Evolutionary conservation across 2,113 vertebrate genomes (phyloP).

Genomic region (Peromyscus leucopus): DNA sequence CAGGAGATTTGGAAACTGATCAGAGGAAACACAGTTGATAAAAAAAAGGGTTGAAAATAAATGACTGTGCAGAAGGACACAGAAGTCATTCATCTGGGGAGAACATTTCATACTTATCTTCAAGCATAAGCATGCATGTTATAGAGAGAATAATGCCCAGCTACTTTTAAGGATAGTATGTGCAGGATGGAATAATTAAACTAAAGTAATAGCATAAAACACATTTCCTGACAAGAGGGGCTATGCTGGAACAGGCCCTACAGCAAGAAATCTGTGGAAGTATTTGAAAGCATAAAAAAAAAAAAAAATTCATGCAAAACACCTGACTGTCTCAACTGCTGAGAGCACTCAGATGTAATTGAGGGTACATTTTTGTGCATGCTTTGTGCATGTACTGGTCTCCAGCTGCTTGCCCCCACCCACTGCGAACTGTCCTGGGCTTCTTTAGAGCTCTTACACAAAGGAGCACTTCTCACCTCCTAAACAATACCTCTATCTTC

Average conservation of each 20-base stretch:
- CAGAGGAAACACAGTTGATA: conserved; percentile 47
- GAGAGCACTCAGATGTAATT: background rate
- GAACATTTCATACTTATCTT: conserved; percentile 59
- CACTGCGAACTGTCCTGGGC: background rate
- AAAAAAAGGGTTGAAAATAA: conserved; percentile 64
- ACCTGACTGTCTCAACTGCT: background rate
- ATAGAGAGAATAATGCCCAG: conserved; percentile 4
- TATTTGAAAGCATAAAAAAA: conserved; percentile 7
- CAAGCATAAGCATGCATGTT: background rate
- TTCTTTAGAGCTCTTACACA: background rate
- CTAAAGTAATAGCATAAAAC: conserved; percentile 30
- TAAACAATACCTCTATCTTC: background rate
- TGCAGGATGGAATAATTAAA: background rate
- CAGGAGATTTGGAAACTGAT: conserved; percentile 50
- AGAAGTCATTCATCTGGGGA: conserved; percentile 31
- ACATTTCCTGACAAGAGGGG: conserved; percentile 6
- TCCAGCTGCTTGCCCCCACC: background rate
- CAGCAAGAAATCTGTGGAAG: conserved; percentile 10
- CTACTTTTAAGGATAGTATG: background rate
- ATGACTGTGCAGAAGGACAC: conserved; percentile 32
- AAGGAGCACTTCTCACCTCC: background rate
- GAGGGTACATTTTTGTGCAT: background rate
- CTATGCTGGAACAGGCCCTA: background rate
- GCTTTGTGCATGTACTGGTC: background rate
- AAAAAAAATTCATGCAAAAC: conserved; percentile 17